Evolutionary conservation across 2,797 vertebrate genomes (phyloP).

Genomic region (Poeciliopsis presidionis): DNA sequence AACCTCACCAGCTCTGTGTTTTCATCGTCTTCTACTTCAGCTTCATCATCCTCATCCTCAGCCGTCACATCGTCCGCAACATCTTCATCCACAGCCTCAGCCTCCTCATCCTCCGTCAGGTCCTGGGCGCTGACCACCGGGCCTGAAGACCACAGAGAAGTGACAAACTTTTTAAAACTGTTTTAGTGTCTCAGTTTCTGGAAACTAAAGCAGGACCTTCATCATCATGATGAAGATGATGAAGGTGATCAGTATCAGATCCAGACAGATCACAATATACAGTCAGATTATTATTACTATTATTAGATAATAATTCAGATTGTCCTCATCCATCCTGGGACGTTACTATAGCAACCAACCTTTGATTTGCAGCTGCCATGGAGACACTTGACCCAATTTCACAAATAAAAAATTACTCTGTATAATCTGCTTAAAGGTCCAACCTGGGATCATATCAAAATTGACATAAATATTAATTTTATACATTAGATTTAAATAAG

Average conservation of each 20-base stretch:
- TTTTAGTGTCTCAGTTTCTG: background rate
- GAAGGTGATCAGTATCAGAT: too few relatives aligned
- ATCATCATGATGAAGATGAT: too few relatives aligned
- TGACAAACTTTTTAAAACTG: background rate
- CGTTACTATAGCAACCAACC: background rate
- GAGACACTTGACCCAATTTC: background rate
- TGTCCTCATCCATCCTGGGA: background rate
- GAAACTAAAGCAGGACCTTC: too few relatives aligned
- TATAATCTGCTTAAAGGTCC: background rate
- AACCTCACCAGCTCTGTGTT: conserved; percentile 89
- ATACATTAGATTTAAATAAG: background rate
- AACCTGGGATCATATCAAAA: background rate
- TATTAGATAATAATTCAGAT: background rate
- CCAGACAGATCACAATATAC: background rate
- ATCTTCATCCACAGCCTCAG: conserved; percentile 91
- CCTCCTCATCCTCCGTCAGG: conserved; percentile 95
- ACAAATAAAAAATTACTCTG: background rate
- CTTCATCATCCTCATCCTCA: conserved; percentile 97
- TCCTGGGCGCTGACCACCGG: conserved; percentile 87
- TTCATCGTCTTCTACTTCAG: conserved; percentile 97
- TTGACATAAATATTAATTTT: background rate
- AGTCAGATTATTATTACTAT: background rate
- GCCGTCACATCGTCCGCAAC: conserved; percentile 88
- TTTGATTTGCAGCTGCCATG: background rate
- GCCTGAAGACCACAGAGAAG: conserved; percentile 47